Percentiles rank a stretch among this genome's conserved stretches.
Evolutionary conservation across 2,888 invertebrate genomes (phyloP).

Genomic region (Drosophila mayaguana): DNA sequence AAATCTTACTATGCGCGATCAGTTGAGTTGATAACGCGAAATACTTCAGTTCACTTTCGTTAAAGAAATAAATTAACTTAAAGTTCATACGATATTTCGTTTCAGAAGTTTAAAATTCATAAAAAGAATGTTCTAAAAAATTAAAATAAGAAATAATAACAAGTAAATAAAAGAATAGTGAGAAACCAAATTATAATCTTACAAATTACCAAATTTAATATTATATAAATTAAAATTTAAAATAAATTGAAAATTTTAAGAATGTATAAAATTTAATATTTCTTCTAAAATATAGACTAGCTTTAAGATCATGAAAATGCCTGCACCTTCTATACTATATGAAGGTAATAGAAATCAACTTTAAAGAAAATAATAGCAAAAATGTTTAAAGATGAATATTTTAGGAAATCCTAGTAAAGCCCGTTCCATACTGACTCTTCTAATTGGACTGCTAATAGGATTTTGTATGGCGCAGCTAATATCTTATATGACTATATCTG

Average conservation of each 20-base stretch:
- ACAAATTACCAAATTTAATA: neutral
- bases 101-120: neutral
- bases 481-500: slow-evolving; percentile 16
- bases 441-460: slow-evolving; percentile 32
- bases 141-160: no score
- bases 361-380: no score
- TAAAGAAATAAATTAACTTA: neutral
- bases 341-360: slow-evolving; percentile 13
- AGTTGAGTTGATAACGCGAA: slow-evolving; percentile 11
- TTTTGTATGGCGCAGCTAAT: slow-evolving; percentile 37
- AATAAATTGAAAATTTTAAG: neutral
- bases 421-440: slow-evolving; percentile 2
- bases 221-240: neutral
- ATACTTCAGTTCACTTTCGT: neutral
- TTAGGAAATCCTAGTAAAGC: slow-evolving; percentile 8
- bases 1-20: neutral
- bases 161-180: no score
- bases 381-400: neutral
- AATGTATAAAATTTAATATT: neutral
- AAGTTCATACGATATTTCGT: neutral
- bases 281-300: no score
- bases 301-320: neutral
- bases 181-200: neutral
- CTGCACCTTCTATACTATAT: neutral
- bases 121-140: no score